Percentiles rank a stretch among this genome's conserved stretches.
Evolutionary conservation across 1,140 invertebrate genomes (phyloP).

Genomic region (Drosophila kepulauana): DNA sequence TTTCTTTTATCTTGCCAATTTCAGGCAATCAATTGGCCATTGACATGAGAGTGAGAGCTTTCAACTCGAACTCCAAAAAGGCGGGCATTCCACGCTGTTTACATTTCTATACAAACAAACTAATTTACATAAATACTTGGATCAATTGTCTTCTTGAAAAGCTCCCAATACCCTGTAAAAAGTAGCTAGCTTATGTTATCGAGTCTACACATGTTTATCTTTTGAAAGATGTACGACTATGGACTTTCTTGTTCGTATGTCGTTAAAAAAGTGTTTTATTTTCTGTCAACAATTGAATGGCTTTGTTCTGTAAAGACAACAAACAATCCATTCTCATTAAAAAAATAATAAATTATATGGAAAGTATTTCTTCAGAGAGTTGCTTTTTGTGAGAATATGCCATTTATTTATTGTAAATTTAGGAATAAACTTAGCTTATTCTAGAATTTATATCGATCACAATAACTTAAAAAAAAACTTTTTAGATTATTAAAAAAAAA

Average conservation of each 20-base stretch:
- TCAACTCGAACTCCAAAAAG: constrained; percentile 37
- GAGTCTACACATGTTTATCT: background rate
- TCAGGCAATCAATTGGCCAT: constrained; percentile 47
- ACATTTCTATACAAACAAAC: constrained; percentile 33
- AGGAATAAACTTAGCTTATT: no score
- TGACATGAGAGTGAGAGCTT: constrained; percentile 48
- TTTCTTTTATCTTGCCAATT: constrained; percentile 48
- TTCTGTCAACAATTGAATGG: background rate
- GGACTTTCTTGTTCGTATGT: background rate
- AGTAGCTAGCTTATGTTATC: background rate
- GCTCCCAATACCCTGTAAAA: constrained; percentile 5
- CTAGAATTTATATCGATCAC: no score
- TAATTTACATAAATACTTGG: constrained; percentile 33
- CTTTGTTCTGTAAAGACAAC: background rate
- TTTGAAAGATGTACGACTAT: background rate
- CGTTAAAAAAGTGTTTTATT: background rate
- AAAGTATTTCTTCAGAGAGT: no score
- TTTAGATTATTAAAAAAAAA: no score
- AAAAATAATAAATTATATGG: no score
- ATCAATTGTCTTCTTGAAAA: constrained; percentile 18
- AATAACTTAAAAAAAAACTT: no score
- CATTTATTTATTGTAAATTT: no score
- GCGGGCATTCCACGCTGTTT: constrained; percentile 43
- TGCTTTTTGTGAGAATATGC: no score
- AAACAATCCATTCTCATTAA: no score